A percentile compares a stretch with the other conserved stretches of the same genome.
Evolutionary conservation across 2,113 vertebrate species (phyloP).

Genomic region (Tursiops truncatus): DNA sequence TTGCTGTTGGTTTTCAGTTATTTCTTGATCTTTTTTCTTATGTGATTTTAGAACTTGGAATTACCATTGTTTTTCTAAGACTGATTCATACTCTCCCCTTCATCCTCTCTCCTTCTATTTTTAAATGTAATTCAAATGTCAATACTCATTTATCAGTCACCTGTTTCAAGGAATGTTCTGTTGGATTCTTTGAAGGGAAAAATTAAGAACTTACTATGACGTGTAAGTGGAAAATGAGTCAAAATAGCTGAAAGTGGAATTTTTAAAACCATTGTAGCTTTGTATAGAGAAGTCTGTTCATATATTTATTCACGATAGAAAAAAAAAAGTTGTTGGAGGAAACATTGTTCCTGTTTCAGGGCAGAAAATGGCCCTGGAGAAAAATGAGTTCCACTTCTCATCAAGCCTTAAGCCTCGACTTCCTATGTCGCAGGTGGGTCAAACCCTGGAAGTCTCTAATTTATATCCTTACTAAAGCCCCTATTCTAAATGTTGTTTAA

Average conservation of each 20-base stretch:
- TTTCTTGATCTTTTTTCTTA: neutral
- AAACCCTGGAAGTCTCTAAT: neutral
- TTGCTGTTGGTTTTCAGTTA: neutral
- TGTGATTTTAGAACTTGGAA: neutral
- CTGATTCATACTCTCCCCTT: neutral
- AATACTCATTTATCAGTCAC: neutral
- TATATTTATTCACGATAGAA: neutral
- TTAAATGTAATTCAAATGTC: constrained; percentile 32
- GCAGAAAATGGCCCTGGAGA: neutral
- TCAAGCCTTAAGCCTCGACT: neutral
- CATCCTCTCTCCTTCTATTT: neutral
- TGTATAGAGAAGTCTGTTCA: neutral
- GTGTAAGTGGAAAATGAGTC: neutral
- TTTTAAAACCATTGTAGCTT: neutral
- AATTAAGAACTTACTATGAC: neutral
- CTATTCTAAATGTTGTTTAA: constrained; percentile 1
- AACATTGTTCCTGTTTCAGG: neutral
- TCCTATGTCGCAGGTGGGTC: neutral
- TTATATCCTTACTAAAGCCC: neutral
- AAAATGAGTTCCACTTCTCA: neutral
- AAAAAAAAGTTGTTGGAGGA: neutral
- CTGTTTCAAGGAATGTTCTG: neutral
- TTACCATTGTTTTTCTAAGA: neutral
- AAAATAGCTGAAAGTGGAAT: neutral
- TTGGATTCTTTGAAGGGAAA: neutral